phyloP scores from a whole-genome alignment of 2,797 vertebrate genomes.

The Chrysocyon brachyurus region DNA sequence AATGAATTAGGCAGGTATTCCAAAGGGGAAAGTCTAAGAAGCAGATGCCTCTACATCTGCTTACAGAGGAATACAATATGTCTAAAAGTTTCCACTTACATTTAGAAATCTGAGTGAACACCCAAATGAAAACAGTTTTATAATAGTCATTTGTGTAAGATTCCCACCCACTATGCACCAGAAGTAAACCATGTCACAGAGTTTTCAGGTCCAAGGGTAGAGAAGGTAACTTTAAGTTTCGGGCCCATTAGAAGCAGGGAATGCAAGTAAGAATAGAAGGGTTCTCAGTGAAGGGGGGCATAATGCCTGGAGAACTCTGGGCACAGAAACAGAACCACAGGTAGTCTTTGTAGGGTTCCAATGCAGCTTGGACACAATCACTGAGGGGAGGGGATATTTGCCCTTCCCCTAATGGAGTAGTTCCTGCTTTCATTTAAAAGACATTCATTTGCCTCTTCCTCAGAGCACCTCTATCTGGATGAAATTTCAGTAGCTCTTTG shows the following conservation, averaged over 20 bases:
- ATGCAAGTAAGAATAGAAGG: not conserved
- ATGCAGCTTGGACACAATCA: not conserved
- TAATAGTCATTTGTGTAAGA: not conserved
- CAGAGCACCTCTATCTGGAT: not conserved
- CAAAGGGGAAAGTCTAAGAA: not conserved
- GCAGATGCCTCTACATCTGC: not conserved
- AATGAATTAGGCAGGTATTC: too few species aligned
- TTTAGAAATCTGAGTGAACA: not conserved
- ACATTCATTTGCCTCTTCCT: not conserved
- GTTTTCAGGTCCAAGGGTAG: not conserved
- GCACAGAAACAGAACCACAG: not conserved
- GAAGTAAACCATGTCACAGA: not conserved
- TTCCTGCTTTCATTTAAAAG: not conserved
- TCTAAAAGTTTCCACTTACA: not conserved
- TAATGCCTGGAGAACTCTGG: not conserved
- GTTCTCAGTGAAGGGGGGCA: not conserved
- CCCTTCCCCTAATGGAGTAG: not conserved
- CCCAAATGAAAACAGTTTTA: not conserved
- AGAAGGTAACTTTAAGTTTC: not conserved
- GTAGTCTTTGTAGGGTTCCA: not conserved
- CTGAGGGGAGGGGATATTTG: not conserved
- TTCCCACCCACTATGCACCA: not conserved
- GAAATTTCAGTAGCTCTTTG: slow-evolving; percentile 13
- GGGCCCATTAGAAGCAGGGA: not conserved
- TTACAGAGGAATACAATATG: too few species aligned